Evolutionary conservation across 2,888 invertebrate species (phyloP).

Genomic region (Ennomos quercinarius): DNA sequence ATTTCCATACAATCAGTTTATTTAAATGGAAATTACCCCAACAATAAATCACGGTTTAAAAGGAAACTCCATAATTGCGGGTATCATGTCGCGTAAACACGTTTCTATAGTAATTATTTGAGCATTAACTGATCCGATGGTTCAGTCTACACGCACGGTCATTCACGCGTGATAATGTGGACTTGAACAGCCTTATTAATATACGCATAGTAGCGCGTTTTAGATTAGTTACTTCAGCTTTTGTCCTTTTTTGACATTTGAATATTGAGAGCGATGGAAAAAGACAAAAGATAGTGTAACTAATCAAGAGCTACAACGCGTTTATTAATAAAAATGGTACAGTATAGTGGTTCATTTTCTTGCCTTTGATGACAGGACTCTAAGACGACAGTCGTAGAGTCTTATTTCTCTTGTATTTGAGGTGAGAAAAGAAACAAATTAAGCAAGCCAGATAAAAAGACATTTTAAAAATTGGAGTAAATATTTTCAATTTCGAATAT

Average conservation of each 20-base stretch:
- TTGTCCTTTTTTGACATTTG: too few species aligned
- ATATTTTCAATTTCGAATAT: constrained; percentile 58
- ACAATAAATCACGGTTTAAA: constrained; percentile 34
- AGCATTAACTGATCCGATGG: constrained; percentile 28
- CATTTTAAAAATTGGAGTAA: constrained; percentile 83
- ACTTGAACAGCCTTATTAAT: too few species aligned
- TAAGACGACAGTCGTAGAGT: constrained; percentile 43
- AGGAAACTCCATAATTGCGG: constrained; percentile 33
- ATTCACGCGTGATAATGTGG: constrained; percentile 10
- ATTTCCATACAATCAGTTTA: constrained; percentile 35
- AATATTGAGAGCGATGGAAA: too few species aligned
- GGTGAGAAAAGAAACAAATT: constrained; percentile 79
- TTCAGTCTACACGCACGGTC: constrained; percentile 2
- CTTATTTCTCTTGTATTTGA: constrained; percentile 39
- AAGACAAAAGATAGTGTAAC: too few species aligned
- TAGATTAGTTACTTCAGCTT: too few species aligned
- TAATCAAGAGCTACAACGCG: too few species aligned
- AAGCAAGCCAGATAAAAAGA: constrained; percentile 79
- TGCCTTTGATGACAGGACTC: constrained; percentile 34
- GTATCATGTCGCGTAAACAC: constrained; percentile 37
- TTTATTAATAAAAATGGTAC: too few species aligned
- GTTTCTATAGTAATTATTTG: constrained; percentile 39
- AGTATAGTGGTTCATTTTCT: too few species aligned
- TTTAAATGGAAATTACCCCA: constrained; percentile 25
- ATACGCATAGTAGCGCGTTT: too few species aligned